Evolutionary conservation across 2,113 vertebrate species (phyloP).

Genomic region (Alces alces): DNA sequence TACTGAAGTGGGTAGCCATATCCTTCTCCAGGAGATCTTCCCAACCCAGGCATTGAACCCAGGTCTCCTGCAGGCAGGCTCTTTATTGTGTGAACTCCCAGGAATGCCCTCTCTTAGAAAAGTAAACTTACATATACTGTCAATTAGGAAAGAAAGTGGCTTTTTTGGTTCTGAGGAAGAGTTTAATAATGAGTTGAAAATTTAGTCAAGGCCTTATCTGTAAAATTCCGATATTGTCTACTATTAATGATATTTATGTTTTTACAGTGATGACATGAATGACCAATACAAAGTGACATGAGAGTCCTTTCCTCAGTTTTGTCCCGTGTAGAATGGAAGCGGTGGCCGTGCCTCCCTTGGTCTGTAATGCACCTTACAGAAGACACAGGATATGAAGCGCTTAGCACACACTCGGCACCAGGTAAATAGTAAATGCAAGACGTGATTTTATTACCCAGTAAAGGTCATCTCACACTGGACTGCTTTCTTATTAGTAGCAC

Average conservation of each 20-base stretch:
- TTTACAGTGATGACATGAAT: neutral
- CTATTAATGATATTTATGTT: neutral
- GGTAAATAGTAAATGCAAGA: neutral
- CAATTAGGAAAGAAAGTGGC: neutral
- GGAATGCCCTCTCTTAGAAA: neutral
- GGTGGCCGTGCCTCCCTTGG: neutral
- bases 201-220: neutral
- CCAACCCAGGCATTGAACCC: neutral
- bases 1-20: neutral
- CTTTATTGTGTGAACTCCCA: neutral
- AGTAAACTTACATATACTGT: neutral
- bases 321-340: neutral
- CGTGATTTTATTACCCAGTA: neutral
- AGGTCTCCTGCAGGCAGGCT: neutral
- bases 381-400: neutral
- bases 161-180: neutral
- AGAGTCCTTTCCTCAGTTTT: neutral
- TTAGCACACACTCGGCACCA: neutral
- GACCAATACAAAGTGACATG: fast-evolving
- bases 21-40: neutral
- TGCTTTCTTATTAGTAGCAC: neutral
- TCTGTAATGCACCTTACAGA: neutral
- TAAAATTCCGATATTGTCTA: neutral
- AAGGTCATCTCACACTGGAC: neutral
- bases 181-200: neutral